Evolutionary conservation across 1,140 invertebrate genomes (phyloP).

Genomic region (Bombus vancouverensis): DNA sequence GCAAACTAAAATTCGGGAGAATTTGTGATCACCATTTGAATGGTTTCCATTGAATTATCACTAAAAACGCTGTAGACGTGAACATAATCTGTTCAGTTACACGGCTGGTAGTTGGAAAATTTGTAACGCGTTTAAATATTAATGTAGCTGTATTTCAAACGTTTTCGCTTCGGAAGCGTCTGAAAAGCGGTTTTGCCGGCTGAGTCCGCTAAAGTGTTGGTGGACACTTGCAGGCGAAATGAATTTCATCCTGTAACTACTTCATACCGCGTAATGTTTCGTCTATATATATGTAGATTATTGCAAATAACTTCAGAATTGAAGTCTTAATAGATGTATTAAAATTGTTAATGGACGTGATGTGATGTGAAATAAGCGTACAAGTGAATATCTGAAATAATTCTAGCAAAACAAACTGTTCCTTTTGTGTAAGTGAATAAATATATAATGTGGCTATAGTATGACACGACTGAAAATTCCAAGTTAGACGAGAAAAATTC

Average conservation of each 20-base stretch:
- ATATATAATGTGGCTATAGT: too few relatives aligned
- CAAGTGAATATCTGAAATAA: too few relatives aligned
- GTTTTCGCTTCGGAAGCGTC: background rate
- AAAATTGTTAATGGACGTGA: background rate
- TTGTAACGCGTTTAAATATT: constrained; percentile 21
- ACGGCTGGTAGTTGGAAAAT: background rate
- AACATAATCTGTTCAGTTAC: background rate
- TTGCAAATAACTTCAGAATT: background rate
- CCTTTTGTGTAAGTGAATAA: too few relatives aligned
- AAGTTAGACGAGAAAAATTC: too few relatives aligned
- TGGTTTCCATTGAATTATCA: background rate
- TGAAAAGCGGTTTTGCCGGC: constrained; percentile 5
- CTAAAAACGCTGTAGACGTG: background rate
- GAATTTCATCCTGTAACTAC: background rate
- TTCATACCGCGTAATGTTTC: background rate
- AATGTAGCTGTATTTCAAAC: background rate
- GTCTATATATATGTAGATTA: background rate
- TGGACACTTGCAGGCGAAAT: background rate
- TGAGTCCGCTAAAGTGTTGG: background rate
- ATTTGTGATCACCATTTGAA: background rate
- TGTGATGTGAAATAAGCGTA: background rate
- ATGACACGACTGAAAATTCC: too few relatives aligned
- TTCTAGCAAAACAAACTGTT: too few relatives aligned
- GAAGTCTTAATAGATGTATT: background rate
- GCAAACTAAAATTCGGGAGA: background rate